A percentile compares a stretch with the other conserved stretches of the same genome.
Evolutionary conservation across 2,113 vertebrate genomes (phyloP).

Genomic region (Sminthopsis crassicaudata): DNA sequence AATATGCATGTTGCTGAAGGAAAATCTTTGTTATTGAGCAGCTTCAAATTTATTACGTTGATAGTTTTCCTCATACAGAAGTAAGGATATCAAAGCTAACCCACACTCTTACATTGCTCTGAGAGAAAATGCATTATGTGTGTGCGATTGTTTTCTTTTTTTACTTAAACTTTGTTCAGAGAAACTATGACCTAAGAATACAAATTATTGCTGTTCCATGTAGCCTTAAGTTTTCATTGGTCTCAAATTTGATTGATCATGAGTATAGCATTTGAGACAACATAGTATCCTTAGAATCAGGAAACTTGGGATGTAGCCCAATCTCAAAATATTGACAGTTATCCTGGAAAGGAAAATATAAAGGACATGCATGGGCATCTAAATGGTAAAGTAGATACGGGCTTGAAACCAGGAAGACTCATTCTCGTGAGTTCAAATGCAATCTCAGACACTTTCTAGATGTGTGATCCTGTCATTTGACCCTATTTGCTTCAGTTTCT

Average conservation of each 20-base stretch:
- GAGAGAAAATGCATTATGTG: background rate
- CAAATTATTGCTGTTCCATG: background rate
- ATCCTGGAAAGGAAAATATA: background rate
- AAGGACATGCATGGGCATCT: background rate
- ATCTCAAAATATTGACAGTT: background rate
- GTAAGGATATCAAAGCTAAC: background rate
- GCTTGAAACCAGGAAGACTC: too few species aligned
- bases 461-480: background rate
- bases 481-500: background rate
- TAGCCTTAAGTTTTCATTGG: background rate
- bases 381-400: too few species aligned
- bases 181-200: background rate
- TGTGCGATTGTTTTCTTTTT: background rate
- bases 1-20: background rate
- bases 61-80: conserved; percentile 6
- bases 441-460: background rate
- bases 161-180: too few species aligned
- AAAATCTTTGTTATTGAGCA: conserved; percentile 21
- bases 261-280: background rate
- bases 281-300: background rate
- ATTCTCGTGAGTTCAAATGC: too few species aligned
- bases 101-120: background rate
- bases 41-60: conserved; percentile 14
- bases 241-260: background rate
- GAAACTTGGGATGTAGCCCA: background rate